phyloP scores from a whole-genome alignment of 2,888 invertebrate species.

The Lampropteryx suffumata region DNA sequence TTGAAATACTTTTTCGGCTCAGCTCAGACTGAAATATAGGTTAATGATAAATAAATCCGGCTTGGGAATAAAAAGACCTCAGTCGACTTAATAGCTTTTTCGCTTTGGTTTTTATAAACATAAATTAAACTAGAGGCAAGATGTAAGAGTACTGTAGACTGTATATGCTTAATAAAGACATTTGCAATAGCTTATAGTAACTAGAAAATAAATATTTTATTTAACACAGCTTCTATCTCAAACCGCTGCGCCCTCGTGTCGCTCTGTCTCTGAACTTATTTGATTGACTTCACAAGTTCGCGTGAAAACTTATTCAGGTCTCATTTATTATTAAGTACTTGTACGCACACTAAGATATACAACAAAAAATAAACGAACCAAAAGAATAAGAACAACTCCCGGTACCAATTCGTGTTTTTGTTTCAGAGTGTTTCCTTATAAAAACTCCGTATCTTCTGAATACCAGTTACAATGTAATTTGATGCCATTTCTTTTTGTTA shows the following conservation, averaged over 20 bases:
- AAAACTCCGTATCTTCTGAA: conserved; percentile 30
- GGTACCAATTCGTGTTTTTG: conserved; percentile 34
- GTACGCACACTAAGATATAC: conserved; percentile 21
- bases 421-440: conserved; percentile 28
- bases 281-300: conserved; percentile 34
- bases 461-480: conserved; percentile 31
- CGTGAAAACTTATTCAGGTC: conserved; percentile 35
- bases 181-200: too few relatives aligned
- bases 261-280: conserved; percentile 17
- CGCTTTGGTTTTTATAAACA: background rate
- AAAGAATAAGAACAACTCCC: conserved; percentile 35
- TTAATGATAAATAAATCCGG: conserved; percentile 16
- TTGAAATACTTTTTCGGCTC: conserved; percentile 4
- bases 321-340: conserved; percentile 45
- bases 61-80: background rate
- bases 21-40: background rate
- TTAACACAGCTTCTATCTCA: too few relatives aligned
- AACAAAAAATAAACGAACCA: conserved; percentile 32
- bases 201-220: too few relatives aligned
- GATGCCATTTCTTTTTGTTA: conserved; percentile 32
- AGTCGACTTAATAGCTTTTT: conserved; percentile 2
- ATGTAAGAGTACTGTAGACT: too few relatives aligned
- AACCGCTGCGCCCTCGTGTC: too few relatives aligned
- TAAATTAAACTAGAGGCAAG: too few relatives aligned
- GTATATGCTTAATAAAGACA: too few relatives aligned